phyloP scores from a whole-genome alignment of 2,888 invertebrate genomes.

The Eilema caniola region DNA sequence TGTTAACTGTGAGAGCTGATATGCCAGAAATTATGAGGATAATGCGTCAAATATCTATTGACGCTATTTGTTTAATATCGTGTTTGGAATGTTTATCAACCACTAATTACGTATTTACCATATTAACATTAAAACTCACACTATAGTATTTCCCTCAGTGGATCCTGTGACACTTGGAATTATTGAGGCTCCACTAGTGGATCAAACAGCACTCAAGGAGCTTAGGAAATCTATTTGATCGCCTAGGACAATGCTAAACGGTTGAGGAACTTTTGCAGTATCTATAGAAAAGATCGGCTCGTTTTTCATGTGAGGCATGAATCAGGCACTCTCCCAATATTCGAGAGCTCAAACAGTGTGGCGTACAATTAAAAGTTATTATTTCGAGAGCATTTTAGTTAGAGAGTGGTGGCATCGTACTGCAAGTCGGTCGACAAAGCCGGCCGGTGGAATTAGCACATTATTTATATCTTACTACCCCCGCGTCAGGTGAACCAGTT shows the following conservation, averaged over 20 bases:
- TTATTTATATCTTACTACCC: slow-evolving; percentile 72
- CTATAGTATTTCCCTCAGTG: too few species aligned
- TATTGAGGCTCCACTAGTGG: too few species aligned
- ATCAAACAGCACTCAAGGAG: too few species aligned
- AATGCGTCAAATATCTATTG: background rate
- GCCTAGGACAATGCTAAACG: too few species aligned
- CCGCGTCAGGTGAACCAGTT: slow-evolving; percentile 61
- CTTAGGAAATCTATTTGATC: too few species aligned
- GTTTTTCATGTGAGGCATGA: too few species aligned
- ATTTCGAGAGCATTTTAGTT: slow-evolving; percentile 52
- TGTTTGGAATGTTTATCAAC: background rate
- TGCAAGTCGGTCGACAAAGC: slow-evolving; percentile 70
- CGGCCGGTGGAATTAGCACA: slow-evolving; percentile 68
- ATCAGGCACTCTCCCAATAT: slow-evolving; percentile 44
- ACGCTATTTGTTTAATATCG: background rate
- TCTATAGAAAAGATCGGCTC: too few species aligned
- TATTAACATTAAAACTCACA: background rate
- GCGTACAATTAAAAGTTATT: slow-evolving; percentile 44
- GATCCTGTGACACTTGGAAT: too few species aligned
- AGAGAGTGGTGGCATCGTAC: slow-evolving; percentile 61
- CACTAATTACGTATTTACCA: background rate
- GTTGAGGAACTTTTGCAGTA: too few species aligned
- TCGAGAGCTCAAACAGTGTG: slow-evolving; percentile 44
- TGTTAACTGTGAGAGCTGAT: background rate
- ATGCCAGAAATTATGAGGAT: background rate